Base-by-base conservation (phyloP, 2,797 vertebrate species). In the Anabas testudineus region DNA sequence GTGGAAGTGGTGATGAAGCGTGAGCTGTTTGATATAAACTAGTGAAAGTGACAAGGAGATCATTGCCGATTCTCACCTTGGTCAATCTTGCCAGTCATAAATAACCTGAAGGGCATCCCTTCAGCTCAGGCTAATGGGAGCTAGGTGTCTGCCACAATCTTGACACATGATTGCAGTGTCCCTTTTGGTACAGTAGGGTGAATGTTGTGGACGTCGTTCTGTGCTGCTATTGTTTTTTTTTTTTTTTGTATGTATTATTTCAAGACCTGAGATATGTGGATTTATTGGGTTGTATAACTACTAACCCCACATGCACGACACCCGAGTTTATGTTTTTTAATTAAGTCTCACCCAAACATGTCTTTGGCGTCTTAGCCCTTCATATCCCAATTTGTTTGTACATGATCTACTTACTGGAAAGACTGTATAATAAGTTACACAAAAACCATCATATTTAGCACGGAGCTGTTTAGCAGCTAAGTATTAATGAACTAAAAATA, bases 11-110 rank as follows among this genome's bases (percentile, higher is more conserved):
- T 82, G 83, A 86, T 88, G 80, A 87, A 90, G 77, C 76, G 82
- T 58, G 81, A 87, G 83, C 69, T 57, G 28, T 85, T 86, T 82
- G 81, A 89, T 83, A 88, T 89, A 88, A 90, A 87, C 68, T 60
- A 80, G 78, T 68, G 61, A 84, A 85, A 73, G 69, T 91, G 86
- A 89, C 85, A 90, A 55, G 78, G 47, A 70, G 78, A 88, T 84
- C 81, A 88, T 87, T 88, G 77, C 83, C 65, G 76, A 22, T 81
- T 84, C 80, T 88, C 80, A 78, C 78, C 67, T 79, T 79, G 77
- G 67, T 88, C 80, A 62, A 14, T 68, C 48, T 66, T 60, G 34
- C 34, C 2, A 10, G 22, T 61, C 68, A 51, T 89, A 86, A 91
- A 91, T 87, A 81, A 81, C 18, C 16, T 70, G 61, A 64, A 82